A percentile compares a stretch with the other conserved stretches of the same genome.
phyloP scores from a whole-genome alignment of 2,797 vertebrate genomes.

The Choloepus didactylus region DNA sequence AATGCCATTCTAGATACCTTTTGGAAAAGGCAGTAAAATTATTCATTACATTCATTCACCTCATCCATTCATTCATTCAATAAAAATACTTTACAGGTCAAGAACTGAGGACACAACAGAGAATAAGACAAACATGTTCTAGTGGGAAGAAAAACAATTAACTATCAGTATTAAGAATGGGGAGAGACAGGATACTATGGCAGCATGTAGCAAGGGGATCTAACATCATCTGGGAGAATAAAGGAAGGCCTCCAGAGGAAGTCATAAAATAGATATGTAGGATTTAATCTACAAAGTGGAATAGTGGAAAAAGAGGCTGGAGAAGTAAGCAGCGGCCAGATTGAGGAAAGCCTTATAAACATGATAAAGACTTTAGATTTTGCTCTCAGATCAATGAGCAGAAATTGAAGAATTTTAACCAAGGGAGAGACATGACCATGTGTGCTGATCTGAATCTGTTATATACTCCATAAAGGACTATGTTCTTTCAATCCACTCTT shows the following conservation, averaged over 20 bases:
- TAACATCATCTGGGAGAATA: neutral
- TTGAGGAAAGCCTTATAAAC: neutral
- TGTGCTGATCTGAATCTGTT: too few relatives aligned
- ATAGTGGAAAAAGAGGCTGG: neutral
- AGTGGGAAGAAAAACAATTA: neutral
- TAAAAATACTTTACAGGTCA: neutral
- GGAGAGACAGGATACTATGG: neutral
- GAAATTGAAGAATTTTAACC: neutral
- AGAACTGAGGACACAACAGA: neutral
- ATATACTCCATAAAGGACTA: too few relatives aligned
- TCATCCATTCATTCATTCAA: neutral
- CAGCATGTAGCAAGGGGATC: neutral
- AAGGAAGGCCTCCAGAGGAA: neutral
- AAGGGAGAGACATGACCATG: neutral
- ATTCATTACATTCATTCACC: neutral
- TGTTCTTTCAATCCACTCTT: too few relatives aligned
- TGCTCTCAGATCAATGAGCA: neutral
- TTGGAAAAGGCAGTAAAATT: neutral
- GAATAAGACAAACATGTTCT: neutral
- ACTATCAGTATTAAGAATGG: neutral
- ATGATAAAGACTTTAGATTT: neutral
- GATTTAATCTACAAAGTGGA: constrained; percentile 8
- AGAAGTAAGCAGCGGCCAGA: neutral
- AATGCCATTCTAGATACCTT: neutral
- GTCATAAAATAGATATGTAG: neutral